phyloP scores from a whole-genome alignment of 2,888 invertebrate genomes.

The Luffia ferchaultella region DNA sequence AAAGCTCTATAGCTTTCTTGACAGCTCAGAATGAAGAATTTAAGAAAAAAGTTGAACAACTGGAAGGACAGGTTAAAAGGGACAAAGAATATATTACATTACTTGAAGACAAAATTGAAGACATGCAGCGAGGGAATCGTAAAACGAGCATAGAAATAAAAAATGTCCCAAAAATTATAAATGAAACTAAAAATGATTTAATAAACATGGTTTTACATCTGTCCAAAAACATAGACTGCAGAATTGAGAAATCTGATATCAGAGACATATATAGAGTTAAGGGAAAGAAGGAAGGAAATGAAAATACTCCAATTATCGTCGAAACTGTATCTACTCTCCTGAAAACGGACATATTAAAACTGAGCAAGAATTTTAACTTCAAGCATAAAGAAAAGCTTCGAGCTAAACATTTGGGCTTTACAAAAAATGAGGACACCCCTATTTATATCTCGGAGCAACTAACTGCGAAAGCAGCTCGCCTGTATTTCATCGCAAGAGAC shows the following conservation, averaged over 20 bases:
- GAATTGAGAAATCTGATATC: not conserved
- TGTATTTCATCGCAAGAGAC: conserved; percentile 16
- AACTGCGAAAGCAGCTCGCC: conserved; percentile 14
- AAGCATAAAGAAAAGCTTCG: no score
- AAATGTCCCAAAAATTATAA: no score
- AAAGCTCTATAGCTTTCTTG: conserved; percentile 6
- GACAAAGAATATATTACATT: conserved; percentile 7
- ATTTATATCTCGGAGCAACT: conserved; percentile 15
- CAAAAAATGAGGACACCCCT: conserved; percentile 11
- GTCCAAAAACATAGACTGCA: no score
- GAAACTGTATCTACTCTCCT: conserved; percentile 13
- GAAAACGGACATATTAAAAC: conserved; percentile 12
- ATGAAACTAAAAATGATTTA: no score
- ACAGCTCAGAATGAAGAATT: conserved; percentile 11
- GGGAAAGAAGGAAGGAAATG: not conserved
- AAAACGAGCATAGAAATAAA: no score
- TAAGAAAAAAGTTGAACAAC: conserved; percentile 4
- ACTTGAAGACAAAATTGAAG: conserved; percentile 10
- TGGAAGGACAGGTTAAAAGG: conserved; percentile 6
- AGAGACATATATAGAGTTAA: conserved; percentile 7
- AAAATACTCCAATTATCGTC: conserved; percentile 11
- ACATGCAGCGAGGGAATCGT: conserved; percentile 5
- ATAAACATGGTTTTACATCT: no score
- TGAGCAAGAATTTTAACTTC: conserved; percentile 13
- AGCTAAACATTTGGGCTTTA: conserved; percentile 16